Evolutionary conservation across 2,888 invertebrate genomes (phyloP).

Genomic region (Aproaerema taeniolella): DNA sequence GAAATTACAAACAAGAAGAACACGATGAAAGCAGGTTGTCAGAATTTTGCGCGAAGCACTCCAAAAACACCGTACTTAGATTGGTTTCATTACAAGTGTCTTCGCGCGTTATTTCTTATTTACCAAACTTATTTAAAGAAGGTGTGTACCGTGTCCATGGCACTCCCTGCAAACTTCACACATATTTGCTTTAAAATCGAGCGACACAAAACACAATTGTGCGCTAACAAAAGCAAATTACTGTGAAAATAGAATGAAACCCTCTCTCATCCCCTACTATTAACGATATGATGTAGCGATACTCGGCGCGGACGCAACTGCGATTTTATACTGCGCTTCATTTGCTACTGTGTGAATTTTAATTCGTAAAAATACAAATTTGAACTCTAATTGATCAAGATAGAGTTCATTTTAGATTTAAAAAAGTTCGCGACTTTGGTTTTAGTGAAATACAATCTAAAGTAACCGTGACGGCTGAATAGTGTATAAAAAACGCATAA

Average conservation of each 20-base stretch:
- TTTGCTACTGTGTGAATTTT: conserved; percentile 30
- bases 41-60: too few species aligned
- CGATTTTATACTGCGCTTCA: conserved; percentile 41
- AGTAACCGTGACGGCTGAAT: conserved; percentile 72
- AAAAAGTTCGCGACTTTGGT: conserved; percentile 20
- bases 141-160: too few species aligned
- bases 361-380: conserved; percentile 21
- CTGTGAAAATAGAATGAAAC: conserved; percentile 74
- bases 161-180: conserved; percentile 50
- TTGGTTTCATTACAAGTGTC: too few species aligned
- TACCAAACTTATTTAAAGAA: too few species aligned
- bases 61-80: too few species aligned
- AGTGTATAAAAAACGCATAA: conserved; percentile 75
- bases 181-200: conserved; percentile 71
- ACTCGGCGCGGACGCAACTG: conserved; percentile 62
- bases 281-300: conserved; percentile 73
- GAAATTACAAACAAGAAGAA: too few species aligned
- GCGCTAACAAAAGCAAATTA: conserved; percentile 67
- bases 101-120: too few species aligned
- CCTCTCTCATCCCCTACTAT: conserved; percentile 71
- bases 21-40: too few species aligned
- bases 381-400: conserved; percentile 21
- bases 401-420: conserved; percentile 24
- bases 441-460: conserved; percentile 51
- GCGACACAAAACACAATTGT: conserved; percentile 63